Conservation (phyloP, 37 sponge, comb jelly and placozoan genomes). For the Spongilla lacustris region DNA sequence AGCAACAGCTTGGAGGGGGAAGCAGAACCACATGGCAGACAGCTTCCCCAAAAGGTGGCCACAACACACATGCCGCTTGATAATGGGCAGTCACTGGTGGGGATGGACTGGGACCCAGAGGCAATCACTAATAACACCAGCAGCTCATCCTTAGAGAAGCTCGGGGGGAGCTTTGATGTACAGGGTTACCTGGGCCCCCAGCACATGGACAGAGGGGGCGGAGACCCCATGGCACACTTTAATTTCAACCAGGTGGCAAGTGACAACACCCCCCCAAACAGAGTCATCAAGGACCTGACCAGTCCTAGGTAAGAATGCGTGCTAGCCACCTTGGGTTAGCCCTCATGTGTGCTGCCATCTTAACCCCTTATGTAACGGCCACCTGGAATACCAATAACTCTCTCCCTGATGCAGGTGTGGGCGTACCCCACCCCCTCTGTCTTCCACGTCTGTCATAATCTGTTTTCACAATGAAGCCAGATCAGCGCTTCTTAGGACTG, state of each 20-base stretch:
- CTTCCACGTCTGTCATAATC: slow-evolving; percentile 62
- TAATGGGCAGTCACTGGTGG: too few relatives aligned
- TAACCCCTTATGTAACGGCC: background rate
- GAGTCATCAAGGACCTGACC: slow-evolving; percentile 33
- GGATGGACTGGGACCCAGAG: too few relatives aligned
- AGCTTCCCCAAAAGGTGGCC: too few relatives aligned
- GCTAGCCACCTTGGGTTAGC: too few relatives aligned
- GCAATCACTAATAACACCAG: too few relatives aligned
- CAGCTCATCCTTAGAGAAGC: background rate
- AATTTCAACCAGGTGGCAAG: slow-evolving; percentile 74
- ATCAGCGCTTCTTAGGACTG: slow-evolving; percentile 83
- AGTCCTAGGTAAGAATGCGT: background rate
- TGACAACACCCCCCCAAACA: slow-evolving; percentile 38
- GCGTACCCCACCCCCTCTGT: slow-evolving; percentile 4
- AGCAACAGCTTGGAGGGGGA: too few relatives aligned
- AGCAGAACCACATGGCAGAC: too few relatives aligned
- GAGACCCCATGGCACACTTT: slow-evolving; percentile 41
- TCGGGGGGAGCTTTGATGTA: slow-evolving; percentile 41
- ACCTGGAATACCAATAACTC: background rate
- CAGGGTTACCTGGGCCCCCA: slow-evolving; percentile 52
- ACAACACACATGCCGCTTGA: too few relatives aligned
- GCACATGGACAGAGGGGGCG: slow-evolving; percentile 24
- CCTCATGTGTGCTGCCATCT: too few relatives aligned
- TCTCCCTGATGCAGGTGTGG: background rate
- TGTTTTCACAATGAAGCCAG: slow-evolving; percentile 85